Base-by-base conservation (phyloP, 2,113 vertebrate species). In the Mus musculus region DNA sequence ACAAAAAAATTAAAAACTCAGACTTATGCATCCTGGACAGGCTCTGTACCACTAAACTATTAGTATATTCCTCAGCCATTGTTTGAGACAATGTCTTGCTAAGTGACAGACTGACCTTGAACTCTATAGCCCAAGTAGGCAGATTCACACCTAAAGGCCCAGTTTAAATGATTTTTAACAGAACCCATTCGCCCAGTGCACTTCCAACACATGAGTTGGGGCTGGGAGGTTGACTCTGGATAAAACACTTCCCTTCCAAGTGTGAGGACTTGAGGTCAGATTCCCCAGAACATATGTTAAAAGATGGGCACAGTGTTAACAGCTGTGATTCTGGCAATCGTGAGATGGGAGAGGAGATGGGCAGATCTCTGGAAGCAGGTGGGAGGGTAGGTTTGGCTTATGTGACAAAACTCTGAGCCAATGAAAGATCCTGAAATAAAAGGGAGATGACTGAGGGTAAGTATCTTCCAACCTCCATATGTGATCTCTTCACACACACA, bases 111-210 rank as follows among this genome's bases (percentile, higher is more conserved):
- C 26, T 86, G 42, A 69, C 30, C 10, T 14, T 87, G 42, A 69
- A 87, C 63, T 36, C 19, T 52, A 22, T 87, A 52, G 42, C 10
- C 42, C 46, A 67, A 24, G 11, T 22, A 52, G 65, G 42, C 63
- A 87, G 30, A 42, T 9, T 36, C 49, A 24, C 42, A 52, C 42
- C 42, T 49, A 67, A 86, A 88, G 4, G 49, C 22, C 84, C 42
- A 69, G 63, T 86, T 36, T 49, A 73, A 88, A 11, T 54, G 82
- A 87, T 26, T 67, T 67, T 75, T 52, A 87, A 97, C 93, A 42
- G 91, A 6, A 75, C 2, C 30, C 46, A 67, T 33, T 92, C 33
- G 59, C 8, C 80, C 76, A 94, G 19, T 0, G 7, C 52, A 71
- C 22, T 75, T 72, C 36, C 36, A 52, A 52, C 49, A 14, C 24